These are phyloP conservation scores for Mesoclemmys tuberculata DNA, from an alignment of 2,113 vertebrate species.

Conservation along the genomic window DNA sequence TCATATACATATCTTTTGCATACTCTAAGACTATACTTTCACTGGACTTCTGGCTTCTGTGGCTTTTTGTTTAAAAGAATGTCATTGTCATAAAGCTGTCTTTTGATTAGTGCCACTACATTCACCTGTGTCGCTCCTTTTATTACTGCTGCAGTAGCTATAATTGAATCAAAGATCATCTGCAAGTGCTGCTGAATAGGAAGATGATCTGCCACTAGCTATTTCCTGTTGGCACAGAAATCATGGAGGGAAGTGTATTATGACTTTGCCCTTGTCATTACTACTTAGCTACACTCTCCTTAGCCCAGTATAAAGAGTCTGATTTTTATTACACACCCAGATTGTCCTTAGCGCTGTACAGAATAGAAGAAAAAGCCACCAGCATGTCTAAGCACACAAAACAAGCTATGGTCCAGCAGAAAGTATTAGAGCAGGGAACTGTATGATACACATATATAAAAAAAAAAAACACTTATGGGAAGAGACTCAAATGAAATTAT, in stretches of 20 bases:
- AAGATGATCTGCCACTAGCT: background rate
- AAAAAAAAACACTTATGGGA: background rate
- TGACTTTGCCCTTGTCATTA: background rate
- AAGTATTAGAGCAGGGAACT: too few species aligned
- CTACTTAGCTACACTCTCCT: background rate
- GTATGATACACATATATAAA: background rate
- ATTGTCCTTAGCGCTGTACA: background rate
- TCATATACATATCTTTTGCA: background rate
- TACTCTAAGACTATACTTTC: background rate
- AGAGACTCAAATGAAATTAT: background rate
- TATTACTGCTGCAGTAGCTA: background rate
- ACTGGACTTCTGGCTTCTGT: background rate
- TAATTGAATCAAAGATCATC: background rate
- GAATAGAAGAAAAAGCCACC: background rate
- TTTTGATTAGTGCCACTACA: background rate
- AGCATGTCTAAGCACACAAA: background rate
- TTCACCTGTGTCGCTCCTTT: background rate
- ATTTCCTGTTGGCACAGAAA: background rate
- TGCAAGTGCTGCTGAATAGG: background rate
- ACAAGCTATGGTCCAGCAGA: too few species aligned
- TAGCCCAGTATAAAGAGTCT: accelerated
- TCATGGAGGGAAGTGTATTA: background rate
- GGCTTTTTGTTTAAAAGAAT: background rate
- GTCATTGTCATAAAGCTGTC: background rate
- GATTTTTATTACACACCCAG: background rate